A percentile compares a stretch with the other conserved stretches of the same genome.
phyloP scores from a whole-genome alignment of 2,797 vertebrate species.

The Champsocephalus gunnari region DNA sequence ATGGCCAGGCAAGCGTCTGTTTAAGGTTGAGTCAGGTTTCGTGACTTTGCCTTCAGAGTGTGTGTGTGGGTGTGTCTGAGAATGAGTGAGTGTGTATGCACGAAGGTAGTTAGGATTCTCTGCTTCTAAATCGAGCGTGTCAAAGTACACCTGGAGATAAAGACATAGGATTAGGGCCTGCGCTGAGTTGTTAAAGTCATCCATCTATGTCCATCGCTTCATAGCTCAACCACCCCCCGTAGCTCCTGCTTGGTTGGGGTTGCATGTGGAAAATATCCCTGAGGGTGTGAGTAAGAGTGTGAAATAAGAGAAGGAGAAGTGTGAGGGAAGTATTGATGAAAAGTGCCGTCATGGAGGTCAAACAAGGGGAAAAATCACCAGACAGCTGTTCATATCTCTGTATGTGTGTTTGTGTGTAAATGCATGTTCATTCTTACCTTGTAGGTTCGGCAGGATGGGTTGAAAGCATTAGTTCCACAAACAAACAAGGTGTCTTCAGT shows the following conservation, averaged over 20 bases:
- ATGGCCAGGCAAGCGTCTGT: slow-evolving; percentile 27
- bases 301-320: not conserved
- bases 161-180: slow-evolving; percentile 54
- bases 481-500: slow-evolving; percentile 95
- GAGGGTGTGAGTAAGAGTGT: slow-evolving; percentile 7
- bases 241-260: slow-evolving; percentile 25
- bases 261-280: slow-evolving; percentile 32
- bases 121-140: slow-evolving; percentile 72
- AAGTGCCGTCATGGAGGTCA: slow-evolving; percentile 20
- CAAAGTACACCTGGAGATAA: slow-evolving; percentile 70
- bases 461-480: slow-evolving; percentile 98
- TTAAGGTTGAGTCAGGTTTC: slow-evolving; percentile 63
- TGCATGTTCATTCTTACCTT: slow-evolving; percentile 83
- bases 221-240: slow-evolving; percentile 13
- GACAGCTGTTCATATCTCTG: not conserved
- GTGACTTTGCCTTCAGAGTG: slow-evolving; percentile 30
- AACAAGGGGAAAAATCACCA: slow-evolving; percentile 3
- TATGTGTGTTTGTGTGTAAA: slow-evolving; percentile 8
- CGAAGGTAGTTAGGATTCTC: slow-evolving; percentile 55
- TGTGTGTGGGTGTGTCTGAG: slow-evolving; percentile 22
- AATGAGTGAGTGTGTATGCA: slow-evolving; percentile 12
- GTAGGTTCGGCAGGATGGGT: slow-evolving; percentile 96
- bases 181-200: slow-evolving; percentile 74
- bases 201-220: slow-evolving; percentile 53
- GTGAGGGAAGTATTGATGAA: slow-evolving; percentile 6